These are phyloP conservation scores for Craniophora ligustri DNA, from an alignment of 2,888 invertebrate species.

Conservation along the genomic window DNA sequence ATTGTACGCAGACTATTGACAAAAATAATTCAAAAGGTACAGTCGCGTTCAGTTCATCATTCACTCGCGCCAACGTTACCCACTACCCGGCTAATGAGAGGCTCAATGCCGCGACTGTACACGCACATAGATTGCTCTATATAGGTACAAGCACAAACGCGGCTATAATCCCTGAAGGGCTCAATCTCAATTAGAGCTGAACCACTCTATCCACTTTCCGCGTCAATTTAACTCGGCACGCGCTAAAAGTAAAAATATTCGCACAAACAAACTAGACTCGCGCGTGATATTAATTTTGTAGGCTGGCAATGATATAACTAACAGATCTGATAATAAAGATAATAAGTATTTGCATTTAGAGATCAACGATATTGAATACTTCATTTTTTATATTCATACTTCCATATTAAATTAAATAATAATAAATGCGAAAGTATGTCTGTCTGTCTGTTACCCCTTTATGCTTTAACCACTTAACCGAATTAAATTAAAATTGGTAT, in stretches of 20 bases:
- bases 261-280: background rate
- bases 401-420: too few species aligned
- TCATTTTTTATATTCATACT: too few species aligned
- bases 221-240: constrained; percentile 12
- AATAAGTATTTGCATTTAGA: background rate
- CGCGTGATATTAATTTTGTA: background rate
- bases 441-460: too few species aligned
- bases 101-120: constrained; percentile 2
- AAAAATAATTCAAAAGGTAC: too few species aligned
- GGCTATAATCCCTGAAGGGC: constrained; percentile 30
- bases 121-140: background rate
- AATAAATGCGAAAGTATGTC: too few species aligned
- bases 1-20: too few species aligned
- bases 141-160: constrained; percentile 32
- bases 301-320: background rate
- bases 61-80: too few species aligned
- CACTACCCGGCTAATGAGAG: constrained; percentile 8
- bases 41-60: too few species aligned
- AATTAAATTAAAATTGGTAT: too few species aligned
- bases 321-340: background rate
- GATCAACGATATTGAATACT: too few species aligned
- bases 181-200: constrained; percentile 46
- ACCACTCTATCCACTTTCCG: constrained; percentile 31
- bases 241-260: constrained; percentile 29
- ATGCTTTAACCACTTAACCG: too few species aligned